Conservation (phyloP, 2,888 invertebrate genomes). For the Drosophila conformis region DNA sequence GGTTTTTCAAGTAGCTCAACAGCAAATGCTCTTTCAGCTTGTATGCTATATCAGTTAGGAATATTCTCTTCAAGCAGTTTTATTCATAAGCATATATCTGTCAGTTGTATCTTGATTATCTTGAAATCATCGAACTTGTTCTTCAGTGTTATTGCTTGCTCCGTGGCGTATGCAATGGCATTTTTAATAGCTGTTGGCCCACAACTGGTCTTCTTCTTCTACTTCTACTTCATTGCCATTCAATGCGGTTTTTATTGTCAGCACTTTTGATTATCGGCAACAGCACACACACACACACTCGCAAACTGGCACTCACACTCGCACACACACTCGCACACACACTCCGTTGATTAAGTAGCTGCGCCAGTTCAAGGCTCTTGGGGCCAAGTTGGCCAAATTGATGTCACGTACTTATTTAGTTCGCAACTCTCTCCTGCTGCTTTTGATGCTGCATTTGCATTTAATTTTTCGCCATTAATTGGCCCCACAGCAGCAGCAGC, state of each 20-base stretch:
- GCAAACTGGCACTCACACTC: constrained; percentile 1
- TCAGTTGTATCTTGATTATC: not conserved
- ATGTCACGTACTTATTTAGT: constrained; percentile 51
- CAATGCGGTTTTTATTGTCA: constrained; percentile 33
- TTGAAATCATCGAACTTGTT: not conserved
- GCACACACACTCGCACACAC: constrained; percentile 1
- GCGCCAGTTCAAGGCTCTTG: constrained; percentile 41
- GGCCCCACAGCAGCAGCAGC: constrained; percentile 50
- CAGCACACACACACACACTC: constrained; percentile 1
- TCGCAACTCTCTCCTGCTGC: constrained; percentile 29
- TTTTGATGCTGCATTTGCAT: constrained; percentile 39
- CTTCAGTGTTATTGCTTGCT: constrained; percentile 1
- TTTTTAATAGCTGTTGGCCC: constrained; percentile 5
- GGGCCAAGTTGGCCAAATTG: constrained; percentile 50
- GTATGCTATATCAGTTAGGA: not conserved
- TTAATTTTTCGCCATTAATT: constrained; percentile 55
- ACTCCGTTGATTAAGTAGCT: constrained; percentile 29
- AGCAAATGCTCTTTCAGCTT: too few species aligned
- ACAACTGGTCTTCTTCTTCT: constrained; percentile 5
- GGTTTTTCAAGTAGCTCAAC: too few species aligned
- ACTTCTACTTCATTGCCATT: constrained; percentile 17
- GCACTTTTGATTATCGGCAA: constrained; percentile 34
- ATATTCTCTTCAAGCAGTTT: not conserved
- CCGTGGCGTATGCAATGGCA: constrained; percentile 24
- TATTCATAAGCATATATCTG: not conserved